These are phyloP conservation scores for Euplexia lucipara DNA, from an alignment of 2,888 invertebrate genomes.

Conservation along the genomic window DNA sequence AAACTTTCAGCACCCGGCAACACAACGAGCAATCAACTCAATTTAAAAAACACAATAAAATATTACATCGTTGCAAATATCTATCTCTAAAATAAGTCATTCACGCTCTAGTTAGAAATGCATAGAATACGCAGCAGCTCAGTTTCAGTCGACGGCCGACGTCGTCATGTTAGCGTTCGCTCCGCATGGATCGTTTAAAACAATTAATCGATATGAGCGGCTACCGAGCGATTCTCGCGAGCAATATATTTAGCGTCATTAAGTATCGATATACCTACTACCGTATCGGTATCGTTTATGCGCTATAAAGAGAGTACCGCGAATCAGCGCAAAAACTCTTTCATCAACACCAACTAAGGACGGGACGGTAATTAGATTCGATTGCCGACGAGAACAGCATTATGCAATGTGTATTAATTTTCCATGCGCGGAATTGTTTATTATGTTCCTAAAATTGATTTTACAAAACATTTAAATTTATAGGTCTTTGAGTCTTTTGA, in stretches of 20 bases:
- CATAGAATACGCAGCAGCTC: constrained; percentile 23
- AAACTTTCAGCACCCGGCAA: no score
- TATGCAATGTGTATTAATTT: constrained; percentile 64
- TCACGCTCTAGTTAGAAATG: constrained; percentile 26
- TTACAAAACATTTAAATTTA: no score
- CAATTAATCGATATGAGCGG: constrained; percentile 70
- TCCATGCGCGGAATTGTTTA: neutral
- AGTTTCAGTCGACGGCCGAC: constrained; percentile 48
- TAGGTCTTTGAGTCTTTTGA: no score
- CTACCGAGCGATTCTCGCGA: constrained; percentile 65
- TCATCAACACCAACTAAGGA: constrained; percentile 83
- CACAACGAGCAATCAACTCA: no score
- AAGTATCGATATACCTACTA: constrained; percentile 69
- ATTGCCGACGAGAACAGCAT: constrained; percentile 70
- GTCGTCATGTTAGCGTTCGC: constrained; percentile 67
- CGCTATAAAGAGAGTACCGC: constrained; percentile 79
- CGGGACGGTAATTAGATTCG: constrained; percentile 81
- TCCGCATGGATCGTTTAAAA: constrained; percentile 67
- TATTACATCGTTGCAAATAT: neutral
- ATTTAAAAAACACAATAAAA: no score
- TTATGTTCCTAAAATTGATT: no score
- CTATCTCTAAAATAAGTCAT: constrained; percentile 18
- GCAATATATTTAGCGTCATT: constrained; percentile 82
- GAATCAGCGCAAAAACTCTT: constrained; percentile 83
- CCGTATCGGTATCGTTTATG: constrained; percentile 72